Evolutionary conservation across 2,797 vertebrate species (phyloP).

Genomic region (Alca torda): DNA sequence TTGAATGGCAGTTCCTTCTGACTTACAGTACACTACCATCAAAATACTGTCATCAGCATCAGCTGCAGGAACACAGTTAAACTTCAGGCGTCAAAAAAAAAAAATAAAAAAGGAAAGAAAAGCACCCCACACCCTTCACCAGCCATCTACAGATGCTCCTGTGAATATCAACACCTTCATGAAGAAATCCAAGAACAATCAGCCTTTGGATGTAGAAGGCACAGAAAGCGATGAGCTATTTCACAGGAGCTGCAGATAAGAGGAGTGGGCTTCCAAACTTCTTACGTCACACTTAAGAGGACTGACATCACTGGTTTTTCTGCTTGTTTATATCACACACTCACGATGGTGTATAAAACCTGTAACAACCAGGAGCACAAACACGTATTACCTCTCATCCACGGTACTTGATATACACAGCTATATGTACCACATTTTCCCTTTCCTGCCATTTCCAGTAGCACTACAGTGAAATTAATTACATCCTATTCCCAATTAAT

Average conservation of each 20-base stretch:
- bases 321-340: not conserved
- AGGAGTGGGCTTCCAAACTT: not conserved
- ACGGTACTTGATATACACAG: not conserved
- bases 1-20: not conserved
- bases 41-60: not conserved
- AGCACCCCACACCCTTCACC: not conserved
- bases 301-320: not conserved
- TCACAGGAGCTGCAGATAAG: not conserved
- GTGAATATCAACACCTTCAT: not conserved
- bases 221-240: not conserved
- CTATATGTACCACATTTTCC: not conserved
- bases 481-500: not conserved
- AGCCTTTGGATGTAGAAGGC: not conserved
- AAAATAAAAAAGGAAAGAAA: no score
- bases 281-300: not conserved
- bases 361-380: not conserved
- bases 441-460: not conserved
- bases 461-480: not conserved
- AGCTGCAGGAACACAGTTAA: not conserved
- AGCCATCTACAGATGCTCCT: not conserved
- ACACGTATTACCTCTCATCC: not conserved
- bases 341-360: not conserved
- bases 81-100: not conserved
- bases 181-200: not conserved
- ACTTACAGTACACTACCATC: not conserved